Evolutionary conservation across 2,888 invertebrate genomes (phyloP).

Genomic region (Acronicta leporina): DNA sequence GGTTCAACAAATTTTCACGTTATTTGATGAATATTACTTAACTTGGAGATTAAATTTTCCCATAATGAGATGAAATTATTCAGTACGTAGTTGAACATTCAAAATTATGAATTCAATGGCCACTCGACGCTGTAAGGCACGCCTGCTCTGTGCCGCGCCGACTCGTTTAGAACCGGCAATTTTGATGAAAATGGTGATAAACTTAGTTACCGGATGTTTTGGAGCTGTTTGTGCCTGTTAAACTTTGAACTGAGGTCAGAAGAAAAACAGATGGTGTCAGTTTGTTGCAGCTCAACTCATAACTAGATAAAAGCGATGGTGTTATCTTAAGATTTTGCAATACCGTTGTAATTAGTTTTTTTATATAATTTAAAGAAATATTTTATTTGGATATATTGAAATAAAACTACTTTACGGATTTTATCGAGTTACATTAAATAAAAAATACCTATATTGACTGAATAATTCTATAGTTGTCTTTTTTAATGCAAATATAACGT

Average conservation of each 20-base stretch:
- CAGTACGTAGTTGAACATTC: conserved; percentile 23
- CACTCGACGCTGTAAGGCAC: conserved; percentile 18
- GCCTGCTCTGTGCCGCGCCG: background rate
- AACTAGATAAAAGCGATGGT: conserved; percentile 17
- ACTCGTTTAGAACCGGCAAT: conserved; percentile 20
- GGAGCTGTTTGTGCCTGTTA: conserved; percentile 11
- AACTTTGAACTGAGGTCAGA: conserved; percentile 11
- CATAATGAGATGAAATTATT: conserved; percentile 37
- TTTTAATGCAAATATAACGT: no score
- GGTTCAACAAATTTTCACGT: conserved; percentile 3
- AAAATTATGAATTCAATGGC: conserved; percentile 39
- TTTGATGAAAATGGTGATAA: conserved; percentile 29
- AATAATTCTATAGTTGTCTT: no score
- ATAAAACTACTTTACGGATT: no score
- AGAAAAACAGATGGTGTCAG: conserved; percentile 38
- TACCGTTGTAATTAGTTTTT: conserved; percentile 10
- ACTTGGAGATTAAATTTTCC: conserved; percentile 20
- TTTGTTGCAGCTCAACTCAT: conserved; percentile 12
- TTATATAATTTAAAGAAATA: background rate
- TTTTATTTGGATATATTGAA: no score
- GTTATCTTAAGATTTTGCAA: conserved; percentile 14
- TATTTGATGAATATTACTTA: conserved; percentile 9
- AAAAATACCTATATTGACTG: no score
- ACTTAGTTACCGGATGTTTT: conserved; percentile 19
- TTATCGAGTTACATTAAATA: no score